Percentiles rank a stretch among this genome's conserved stretches.
These are phyloP conservation scores for Athene noctua DNA, from an alignment of 2,113 vertebrate species.

Conservation along the genomic window DNA sequence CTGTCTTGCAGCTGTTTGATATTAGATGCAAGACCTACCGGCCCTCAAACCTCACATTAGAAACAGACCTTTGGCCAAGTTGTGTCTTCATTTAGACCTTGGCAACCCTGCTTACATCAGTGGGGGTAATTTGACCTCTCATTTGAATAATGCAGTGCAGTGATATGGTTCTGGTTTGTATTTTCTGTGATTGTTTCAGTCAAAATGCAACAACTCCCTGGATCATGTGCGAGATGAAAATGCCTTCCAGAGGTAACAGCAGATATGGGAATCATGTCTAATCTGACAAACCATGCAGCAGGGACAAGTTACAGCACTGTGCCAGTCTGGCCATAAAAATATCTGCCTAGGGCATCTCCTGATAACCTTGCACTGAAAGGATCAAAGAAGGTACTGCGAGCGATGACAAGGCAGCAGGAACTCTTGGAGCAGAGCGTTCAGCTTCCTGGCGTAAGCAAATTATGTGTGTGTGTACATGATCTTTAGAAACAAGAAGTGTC, in stretches of 20 bases:
- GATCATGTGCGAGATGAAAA: background rate
- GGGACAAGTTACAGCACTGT: background rate
- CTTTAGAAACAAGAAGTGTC: background rate
- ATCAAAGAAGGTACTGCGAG: background rate
- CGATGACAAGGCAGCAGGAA: background rate
- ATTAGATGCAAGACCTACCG: constrained; percentile 60
- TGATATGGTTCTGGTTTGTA: constrained; percentile 38
- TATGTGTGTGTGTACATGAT: fast-evolving
- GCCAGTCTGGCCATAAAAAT: background rate
- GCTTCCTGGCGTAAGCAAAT: background rate
- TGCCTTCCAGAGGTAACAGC: background rate
- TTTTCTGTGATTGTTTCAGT: constrained; percentile 11
- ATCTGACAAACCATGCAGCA: background rate
- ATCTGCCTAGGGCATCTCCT: background rate
- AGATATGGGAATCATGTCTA: background rate
- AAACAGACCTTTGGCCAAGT: constrained; percentile 66
- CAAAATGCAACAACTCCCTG: background rate
- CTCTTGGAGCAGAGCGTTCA: background rate
- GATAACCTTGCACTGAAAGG: background rate
- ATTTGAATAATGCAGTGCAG: constrained; percentile 3
- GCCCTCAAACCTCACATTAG: constrained; percentile 63
- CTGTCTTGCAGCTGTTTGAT: constrained; percentile 60
- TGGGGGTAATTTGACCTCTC: constrained; percentile 48
- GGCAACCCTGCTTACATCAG: constrained; percentile 45
- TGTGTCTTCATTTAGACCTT: constrained; percentile 62